Evolutionary conservation across 2,797 vertebrate genomes (phyloP).

Genomic region (Hippoglossus hippoglossus): DNA sequence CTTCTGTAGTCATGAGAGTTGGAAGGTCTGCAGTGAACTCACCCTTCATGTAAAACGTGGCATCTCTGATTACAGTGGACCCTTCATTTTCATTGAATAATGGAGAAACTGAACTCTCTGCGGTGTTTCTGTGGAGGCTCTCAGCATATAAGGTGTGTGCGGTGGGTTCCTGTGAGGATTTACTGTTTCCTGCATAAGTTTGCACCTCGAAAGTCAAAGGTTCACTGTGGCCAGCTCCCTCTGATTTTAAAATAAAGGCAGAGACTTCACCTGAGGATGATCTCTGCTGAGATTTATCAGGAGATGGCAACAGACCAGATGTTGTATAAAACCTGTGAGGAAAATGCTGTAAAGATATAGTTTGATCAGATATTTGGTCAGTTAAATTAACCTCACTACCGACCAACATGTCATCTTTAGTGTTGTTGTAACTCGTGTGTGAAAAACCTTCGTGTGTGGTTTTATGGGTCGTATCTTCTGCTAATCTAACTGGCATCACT

Average conservation of each 20-base stretch:
- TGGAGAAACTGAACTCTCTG: constrained; percentile 18
- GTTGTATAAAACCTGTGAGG: constrained; percentile 13
- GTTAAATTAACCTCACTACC: constrained; percentile 10
- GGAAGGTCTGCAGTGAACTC: constrained; percentile 20
- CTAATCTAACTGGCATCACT: constrained; percentile 11
- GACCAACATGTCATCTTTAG: constrained; percentile 4
- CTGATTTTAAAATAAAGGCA: constrained; percentile 23
- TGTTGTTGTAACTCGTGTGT: constrained; percentile 16
- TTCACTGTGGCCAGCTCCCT: constrained; percentile 7
- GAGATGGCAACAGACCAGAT: constrained; percentile 3
- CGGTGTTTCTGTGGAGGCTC: constrained; percentile 34
- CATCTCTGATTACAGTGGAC: constrained; percentile 29
- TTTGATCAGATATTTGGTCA: constrained; percentile 31
- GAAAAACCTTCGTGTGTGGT: constrained; percentile 18
- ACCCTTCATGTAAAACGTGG: constrained; percentile 30
- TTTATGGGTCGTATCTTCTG: constrained; percentile 39
- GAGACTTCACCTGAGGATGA: constrained; percentile 27
- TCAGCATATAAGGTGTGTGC: constrained; percentile 18
- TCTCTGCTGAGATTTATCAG: constrained; percentile 32
- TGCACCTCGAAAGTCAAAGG: constrained; percentile 14
- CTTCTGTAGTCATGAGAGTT: constrained; percentile 46
- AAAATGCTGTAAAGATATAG: neutral
- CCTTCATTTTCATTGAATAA: constrained; percentile 39
- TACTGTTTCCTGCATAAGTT: constrained; percentile 22
- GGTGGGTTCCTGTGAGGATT: constrained; percentile 7